These are phyloP conservation scores for Pampus argenteus DNA, from an alignment of 2,797 vertebrate species.

Conservation along the genomic window DNA sequence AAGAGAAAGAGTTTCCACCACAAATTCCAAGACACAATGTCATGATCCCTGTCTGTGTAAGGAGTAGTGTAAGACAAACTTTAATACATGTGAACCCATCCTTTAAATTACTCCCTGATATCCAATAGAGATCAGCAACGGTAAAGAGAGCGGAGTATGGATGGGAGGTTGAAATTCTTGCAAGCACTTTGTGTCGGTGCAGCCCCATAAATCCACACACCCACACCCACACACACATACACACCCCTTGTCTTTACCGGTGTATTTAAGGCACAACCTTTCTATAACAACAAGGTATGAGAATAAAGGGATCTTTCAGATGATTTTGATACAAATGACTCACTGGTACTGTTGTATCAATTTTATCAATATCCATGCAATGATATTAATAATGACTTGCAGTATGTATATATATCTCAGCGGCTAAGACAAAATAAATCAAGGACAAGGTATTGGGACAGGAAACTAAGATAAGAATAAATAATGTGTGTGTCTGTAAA, in stretches of 20 bases:
- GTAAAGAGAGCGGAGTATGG: conserved; percentile 4
- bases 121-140: conserved; percentile 22
- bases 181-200: neutral
- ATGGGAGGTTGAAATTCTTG: neutral
- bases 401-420: conserved; percentile 8
- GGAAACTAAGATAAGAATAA: conserved; percentile 41
- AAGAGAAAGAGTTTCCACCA: too few species aligned
- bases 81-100: too few species aligned
- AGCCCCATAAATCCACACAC: too few species aligned
- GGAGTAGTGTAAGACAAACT: too few species aligned
- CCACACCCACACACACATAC: neutral
- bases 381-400: neutral
- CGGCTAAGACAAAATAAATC: conserved; percentile 42
- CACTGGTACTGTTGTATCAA: neutral
- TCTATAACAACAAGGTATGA: neutral
- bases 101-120: conserved; percentile 27
- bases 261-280: neutral
- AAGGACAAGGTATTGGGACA: conserved; percentile 35
- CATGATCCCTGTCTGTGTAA: too few species aligned
- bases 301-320: neutral
- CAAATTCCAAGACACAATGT: too few species aligned
- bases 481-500: conserved; percentile 33
- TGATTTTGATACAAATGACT: neutral
- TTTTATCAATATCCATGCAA: neutral
- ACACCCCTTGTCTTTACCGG: too few species aligned